Evolutionary conservation across 2,888 invertebrate genomes (phyloP).

Genomic region (Steinernema scapterisci): DNA sequence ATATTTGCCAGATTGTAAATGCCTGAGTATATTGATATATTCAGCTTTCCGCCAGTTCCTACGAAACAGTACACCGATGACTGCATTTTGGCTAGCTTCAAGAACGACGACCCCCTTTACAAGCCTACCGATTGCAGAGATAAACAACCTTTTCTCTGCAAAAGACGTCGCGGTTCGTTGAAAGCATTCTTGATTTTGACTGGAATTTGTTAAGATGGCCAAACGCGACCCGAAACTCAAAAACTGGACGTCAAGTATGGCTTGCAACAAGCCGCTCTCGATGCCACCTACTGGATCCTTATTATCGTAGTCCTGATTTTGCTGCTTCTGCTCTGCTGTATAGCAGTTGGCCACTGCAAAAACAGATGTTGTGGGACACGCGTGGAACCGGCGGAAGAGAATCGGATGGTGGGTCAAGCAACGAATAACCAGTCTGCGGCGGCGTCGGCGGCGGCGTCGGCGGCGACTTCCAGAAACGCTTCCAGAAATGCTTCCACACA

Average conservation of each 20-base stretch:
- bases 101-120: background rate
- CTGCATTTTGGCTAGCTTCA: background rate
- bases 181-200: background rate
- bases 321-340: background rate
- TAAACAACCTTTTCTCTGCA: background rate
- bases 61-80: constrained; percentile 5
- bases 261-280: background rate
- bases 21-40: background rate
- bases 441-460: background rate
- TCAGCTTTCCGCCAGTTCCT: background rate
- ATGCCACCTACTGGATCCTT: constrained; percentile 13
- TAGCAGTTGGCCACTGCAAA: constrained; percentile 6
- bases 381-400: constrained; percentile 6
- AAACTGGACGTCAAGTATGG: background rate
- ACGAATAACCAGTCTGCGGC: background rate
- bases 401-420: background rate
- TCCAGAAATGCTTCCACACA: background rate
- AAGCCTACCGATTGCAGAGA: background rate
- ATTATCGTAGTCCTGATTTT: constrained; percentile 8
- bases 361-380: background rate
- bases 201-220: background rate
- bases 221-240: background rate
- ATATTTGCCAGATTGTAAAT: background rate
- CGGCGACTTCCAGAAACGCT: too few relatives aligned
- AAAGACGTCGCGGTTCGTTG: background rate